A percentile compares a stretch with the other conserved stretches of the same genome.
Evolutionary conservation across 2,888 invertebrate species (phyloP).

Genomic region (Marronus borbonicus): DNA sequence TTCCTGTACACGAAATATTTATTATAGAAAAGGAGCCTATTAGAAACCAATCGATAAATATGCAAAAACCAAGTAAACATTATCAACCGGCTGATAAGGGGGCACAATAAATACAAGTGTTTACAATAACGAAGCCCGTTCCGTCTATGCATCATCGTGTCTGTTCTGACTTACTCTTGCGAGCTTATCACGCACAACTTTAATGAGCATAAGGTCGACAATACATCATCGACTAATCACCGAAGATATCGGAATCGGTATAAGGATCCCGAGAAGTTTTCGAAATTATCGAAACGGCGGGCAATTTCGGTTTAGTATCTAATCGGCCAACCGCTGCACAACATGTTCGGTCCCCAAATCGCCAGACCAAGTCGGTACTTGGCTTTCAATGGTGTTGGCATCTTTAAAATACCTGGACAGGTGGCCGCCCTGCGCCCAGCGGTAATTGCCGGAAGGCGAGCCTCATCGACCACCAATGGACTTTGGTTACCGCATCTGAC

Average conservation of each 20-base stretch:
- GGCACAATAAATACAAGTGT: slow-evolving; percentile 15
- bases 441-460: slow-evolving; percentile 52
- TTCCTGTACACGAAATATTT: background rate
- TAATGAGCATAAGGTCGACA: slow-evolving; percentile 55
- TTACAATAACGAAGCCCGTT: slow-evolving; percentile 8
- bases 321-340: slow-evolving; percentile 39
- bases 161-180: too few species aligned
- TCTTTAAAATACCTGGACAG: slow-evolving; percentile 63
- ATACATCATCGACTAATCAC: slow-evolving; percentile 58
- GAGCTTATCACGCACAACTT: slow-evolving; percentile 54
- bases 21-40: background rate
- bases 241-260: slow-evolving; percentile 58
- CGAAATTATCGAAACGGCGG: slow-evolving; percentile 37
- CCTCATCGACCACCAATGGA: slow-evolving; percentile 65
- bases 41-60: background rate
- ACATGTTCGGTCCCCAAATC: slow-evolving; percentile 57
- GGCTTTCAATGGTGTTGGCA: slow-evolving; percentile 62
- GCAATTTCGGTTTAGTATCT: slow-evolving; percentile 21
- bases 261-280: slow-evolving; percentile 58
- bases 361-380: slow-evolving; percentile 58
- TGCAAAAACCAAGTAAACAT: slow-evolving; percentile 18
- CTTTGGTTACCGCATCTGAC: slow-evolving; percentile 66
- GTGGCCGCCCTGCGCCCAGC: slow-evolving; percentile 62
- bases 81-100: slow-evolving; percentile 15
- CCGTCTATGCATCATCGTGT: slow-evolving; percentile 6